Evolutionary conservation across 2,113 vertebrate species (phyloP), one percentile per base, ranked within the genome.

Genomic region (Chamaea fasciata): DNA sequence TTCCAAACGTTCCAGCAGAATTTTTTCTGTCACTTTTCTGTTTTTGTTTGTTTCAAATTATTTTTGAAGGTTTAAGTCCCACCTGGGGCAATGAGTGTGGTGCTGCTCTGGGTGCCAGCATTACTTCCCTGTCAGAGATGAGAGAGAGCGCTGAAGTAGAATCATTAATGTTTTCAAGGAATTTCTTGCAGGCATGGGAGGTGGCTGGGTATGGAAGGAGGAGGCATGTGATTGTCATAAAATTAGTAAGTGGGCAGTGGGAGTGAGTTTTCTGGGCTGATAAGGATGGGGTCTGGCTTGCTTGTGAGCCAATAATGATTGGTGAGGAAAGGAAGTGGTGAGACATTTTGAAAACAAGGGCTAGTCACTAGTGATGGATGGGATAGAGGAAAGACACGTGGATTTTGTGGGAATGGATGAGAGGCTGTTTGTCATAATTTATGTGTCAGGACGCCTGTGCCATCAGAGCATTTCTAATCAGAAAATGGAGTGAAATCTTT

Each of bases 121-220:
- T 60, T 64, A 26, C 26, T 64, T 56, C 47, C 11, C 13, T 19
- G 35, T 37, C 18, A 22, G 46, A 74, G 47, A 10, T 24, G 37
- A 62, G 15, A 27, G n/a, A 31, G 22, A 35, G 12, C 1, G 4
- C 15, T 20, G n/a, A 73, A 35, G 21, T 10, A 62, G 49, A 80
- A n/a, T n/a, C 23, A 23, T 0, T 1, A 14, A 33, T 7, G 8
- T 35, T 74, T 57, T 14, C 2, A 5, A 6, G 39, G 50, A 63
- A 30, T 78, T 64, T 64, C 56, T 84, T 0, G 0, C 11, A 17
- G 71, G 17, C 16, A 0, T 5, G 26, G 16, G 17, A 53, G 39
- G 17, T 0, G 0, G 33, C 11, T 28, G 62, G 18, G 9, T 0
- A 2, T n/a, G 27, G 28, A 21, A 21, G 8, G 22, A 69, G 11